Base-by-base conservation (phyloP, 2,888 invertebrate genomes). In the Amblyjoppa proteus region DNA sequence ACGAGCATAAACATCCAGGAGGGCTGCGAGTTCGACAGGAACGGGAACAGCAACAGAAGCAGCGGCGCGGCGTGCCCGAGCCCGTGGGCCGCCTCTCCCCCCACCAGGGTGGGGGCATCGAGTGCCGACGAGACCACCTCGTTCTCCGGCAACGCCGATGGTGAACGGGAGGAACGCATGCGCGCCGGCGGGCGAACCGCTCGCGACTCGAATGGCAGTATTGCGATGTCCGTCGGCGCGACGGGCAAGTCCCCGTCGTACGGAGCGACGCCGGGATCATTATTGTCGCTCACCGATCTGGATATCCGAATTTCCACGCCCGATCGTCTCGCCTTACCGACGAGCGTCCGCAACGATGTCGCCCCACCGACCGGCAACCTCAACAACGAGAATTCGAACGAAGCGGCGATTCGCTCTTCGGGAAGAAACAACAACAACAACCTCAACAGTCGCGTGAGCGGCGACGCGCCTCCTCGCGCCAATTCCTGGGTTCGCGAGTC, bases 401-500 rank as follows among this genome's bases (percentile, higher is more conserved):
- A 84, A 38, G 73, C 83, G 64, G 83, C 64, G n/a, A 64, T 45
- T 3, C 25, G 73, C 51, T 68, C 80, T 4, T 74, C 73, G 7
- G 64, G 28, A 13, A 73, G 80, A 45, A 53, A 81, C 58, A 70
- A 79, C 58, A 70, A 79, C 58, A 86, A 78, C 68, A 68, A 38
- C 56, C 51, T 77, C 84, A 80, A 74, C 61, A 78, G 81, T 81
- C 86, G 75, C 20, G 25, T 34, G 11, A 68, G 41, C 38, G 71
- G 49, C 13, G 69, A 88, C 84, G 89, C 91, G 84, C 91, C 89
- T 34, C 89, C 88, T 80, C 86, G 85, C 82, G 89, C 90, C 84
- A 90, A 87, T 87, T 93, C 95, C 81, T 95, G 95, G 95, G 91
- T 95, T 89, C 94, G 96, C 83, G 95, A 94, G 69, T 95, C 95